Evolutionary conservation across 1,140 invertebrate species (phyloP).

Genomic region (Wiebesia pumilae): DNA sequence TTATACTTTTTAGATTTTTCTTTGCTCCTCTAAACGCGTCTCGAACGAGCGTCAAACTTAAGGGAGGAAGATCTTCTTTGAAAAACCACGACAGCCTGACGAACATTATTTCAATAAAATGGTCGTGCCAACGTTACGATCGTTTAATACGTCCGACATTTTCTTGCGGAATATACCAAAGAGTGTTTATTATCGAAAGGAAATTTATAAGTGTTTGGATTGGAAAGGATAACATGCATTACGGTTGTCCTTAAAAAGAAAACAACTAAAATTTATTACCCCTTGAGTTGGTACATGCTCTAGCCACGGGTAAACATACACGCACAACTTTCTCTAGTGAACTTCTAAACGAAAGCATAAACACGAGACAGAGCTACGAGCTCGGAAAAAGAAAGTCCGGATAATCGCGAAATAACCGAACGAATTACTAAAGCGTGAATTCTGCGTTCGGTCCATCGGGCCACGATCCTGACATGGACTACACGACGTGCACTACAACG

Average conservation of each 20-base stretch:
- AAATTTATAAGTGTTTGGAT: neutral
- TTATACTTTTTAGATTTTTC: no score
- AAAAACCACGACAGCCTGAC: no score
- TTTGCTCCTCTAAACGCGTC: no score
- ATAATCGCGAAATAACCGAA: neutral
- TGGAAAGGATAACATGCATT: neutral
- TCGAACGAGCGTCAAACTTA: no score
- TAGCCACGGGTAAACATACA: no score
- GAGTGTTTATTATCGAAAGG: no score
- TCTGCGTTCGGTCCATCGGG: constrained; percentile 15
- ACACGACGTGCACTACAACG: neutral
- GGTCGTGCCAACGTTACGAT: no score
- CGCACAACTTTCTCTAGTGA: neutral
- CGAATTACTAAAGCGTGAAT: constrained; percentile 29
- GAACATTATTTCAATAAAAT: no score
- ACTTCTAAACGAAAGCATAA: neutral
- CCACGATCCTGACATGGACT: neutral
- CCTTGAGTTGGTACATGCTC: neutral
- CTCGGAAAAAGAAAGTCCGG: neutral
- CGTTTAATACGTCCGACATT: no score
- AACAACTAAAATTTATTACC: neutral
- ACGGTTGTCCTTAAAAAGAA: neutral
- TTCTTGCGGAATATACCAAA: no score
- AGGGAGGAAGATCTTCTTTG: no score
- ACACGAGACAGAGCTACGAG: neutral